Percentiles rank a stretch among this genome's conserved stretches.
These are phyloP conservation scores for Prionace glauca DNA, from an alignment of 2,797 vertebrate species.

Conservation along the genomic window DNA sequence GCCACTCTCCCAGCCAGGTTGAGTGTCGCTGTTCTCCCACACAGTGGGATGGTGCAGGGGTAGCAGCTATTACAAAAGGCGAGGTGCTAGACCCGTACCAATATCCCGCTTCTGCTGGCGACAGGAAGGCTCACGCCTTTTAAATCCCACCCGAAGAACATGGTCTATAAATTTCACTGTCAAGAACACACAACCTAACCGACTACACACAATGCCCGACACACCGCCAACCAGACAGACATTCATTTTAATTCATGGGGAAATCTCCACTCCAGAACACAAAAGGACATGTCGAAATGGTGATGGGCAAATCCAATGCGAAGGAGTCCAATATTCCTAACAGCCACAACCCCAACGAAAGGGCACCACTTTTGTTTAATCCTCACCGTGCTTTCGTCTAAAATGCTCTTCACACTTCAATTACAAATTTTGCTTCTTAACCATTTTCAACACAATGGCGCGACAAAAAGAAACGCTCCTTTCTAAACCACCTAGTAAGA, in stretches of 20 bases:
- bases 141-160: background rate
- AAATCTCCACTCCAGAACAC: background rate
- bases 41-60: slow-evolving; percentile 35
- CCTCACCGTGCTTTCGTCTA: background rate
- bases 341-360: background rate
- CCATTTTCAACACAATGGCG: background rate
- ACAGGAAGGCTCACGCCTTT: background rate
- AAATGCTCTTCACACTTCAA: background rate
- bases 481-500: background rate
- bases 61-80: slow-evolving; percentile 50
- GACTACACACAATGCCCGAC: background rate
- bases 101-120: slow-evolving; percentile 49
- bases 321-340: background rate
- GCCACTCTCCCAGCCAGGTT: background rate
- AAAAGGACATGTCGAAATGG: background rate
- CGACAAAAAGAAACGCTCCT: background rate
- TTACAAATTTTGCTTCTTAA: background rate
- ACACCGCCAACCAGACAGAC: background rate
- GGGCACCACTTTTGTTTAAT: background rate
- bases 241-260: too few species aligned
- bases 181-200: background rate
- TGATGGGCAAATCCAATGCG: background rate
- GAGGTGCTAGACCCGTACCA: slow-evolving; percentile 47
- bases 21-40: background rate
- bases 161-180: background rate